These are phyloP conservation scores for Ophonus ardosiacus DNA, from an alignment of 2,888 invertebrate genomes.

Conservation along the genomic window DNA sequence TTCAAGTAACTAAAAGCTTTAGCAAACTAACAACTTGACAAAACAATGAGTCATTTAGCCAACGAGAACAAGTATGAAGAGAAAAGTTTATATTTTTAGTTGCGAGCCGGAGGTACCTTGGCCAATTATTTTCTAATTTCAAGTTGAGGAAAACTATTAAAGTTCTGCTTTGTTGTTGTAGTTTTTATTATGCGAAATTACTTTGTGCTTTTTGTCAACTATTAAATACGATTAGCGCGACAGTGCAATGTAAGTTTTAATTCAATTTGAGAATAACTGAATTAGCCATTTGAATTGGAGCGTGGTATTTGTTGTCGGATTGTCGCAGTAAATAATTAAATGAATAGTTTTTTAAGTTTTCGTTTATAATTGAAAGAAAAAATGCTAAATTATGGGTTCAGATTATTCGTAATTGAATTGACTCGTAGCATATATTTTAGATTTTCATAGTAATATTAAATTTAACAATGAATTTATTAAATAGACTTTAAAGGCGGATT, in stretches of 20 bases:
- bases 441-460: no score
- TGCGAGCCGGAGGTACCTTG: background rate
- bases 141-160: background rate
- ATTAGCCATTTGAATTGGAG: background rate
- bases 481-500: no score
- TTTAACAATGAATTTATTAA: no score
- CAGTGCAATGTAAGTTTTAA: background rate
- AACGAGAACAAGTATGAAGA: background rate
- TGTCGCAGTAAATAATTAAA: background rate
- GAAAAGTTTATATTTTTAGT: background rate
- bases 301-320: background rate
- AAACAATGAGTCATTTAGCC: constrained; percentile 43
- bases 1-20: constrained; percentile 24
- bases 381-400: no score
- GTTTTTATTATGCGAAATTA: background rate
- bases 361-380: no score
- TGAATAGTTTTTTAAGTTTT: background rate
- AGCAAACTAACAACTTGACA: constrained; percentile 32
- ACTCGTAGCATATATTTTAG: no score
- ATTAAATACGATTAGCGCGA: background rate
- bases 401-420: no score
- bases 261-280: background rate
- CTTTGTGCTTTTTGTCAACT: background rate
- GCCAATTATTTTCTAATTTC: background rate
- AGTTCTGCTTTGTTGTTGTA: background rate